Percentiles rank a stretch among this genome's conserved stretches.
These are phyloP conservation scores for Lymantria dispar DNA, from an alignment of 2,888 invertebrate genomes.

Conservation along the genomic window DNA sequence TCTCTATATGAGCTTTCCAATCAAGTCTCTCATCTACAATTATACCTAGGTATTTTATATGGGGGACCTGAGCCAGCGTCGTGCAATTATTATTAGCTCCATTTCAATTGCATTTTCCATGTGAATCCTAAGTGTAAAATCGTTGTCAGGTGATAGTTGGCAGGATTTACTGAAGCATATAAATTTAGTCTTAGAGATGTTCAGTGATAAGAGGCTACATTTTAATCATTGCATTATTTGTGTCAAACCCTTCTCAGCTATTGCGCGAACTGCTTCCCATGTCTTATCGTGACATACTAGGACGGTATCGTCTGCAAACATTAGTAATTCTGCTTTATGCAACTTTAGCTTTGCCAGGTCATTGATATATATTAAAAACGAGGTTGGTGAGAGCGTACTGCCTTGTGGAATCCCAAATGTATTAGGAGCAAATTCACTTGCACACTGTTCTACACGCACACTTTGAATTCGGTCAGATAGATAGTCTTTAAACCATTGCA, in stretches of 20 bases:
- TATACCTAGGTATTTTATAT: too few species aligned
- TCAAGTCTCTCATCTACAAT: too few species aligned
- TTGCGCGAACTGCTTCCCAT: not conserved
- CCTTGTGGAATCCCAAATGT: not conserved
- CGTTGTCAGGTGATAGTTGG: too few species aligned
- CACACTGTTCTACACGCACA: not conserved
- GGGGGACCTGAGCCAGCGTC: too few species aligned
- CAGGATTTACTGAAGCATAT: too few species aligned
- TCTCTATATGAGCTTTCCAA: too few species aligned
- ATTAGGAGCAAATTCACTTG: not conserved
- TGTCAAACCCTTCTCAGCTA: not conserved
- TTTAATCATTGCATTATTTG: too few species aligned
- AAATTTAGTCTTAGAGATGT: too few species aligned
- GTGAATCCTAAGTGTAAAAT: too few species aligned
- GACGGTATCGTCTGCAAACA: not conserved
- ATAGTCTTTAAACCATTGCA: not conserved
- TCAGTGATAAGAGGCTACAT: too few species aligned
- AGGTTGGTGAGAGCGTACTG: not conserved
- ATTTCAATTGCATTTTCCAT: too few species aligned
- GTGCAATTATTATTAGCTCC: too few species aligned
- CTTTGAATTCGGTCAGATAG: not conserved
- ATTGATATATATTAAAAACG: not conserved
- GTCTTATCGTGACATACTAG: not conserved
- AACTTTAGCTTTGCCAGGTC: not conserved
- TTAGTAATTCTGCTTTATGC: not conserved